Percentiles rank a stretch among this genome's conserved stretches.
These are phyloP conservation scores for Dicrurus megarhynchus DNA, from an alignment of 2,113 vertebrate species.

Conservation along the genomic window DNA sequence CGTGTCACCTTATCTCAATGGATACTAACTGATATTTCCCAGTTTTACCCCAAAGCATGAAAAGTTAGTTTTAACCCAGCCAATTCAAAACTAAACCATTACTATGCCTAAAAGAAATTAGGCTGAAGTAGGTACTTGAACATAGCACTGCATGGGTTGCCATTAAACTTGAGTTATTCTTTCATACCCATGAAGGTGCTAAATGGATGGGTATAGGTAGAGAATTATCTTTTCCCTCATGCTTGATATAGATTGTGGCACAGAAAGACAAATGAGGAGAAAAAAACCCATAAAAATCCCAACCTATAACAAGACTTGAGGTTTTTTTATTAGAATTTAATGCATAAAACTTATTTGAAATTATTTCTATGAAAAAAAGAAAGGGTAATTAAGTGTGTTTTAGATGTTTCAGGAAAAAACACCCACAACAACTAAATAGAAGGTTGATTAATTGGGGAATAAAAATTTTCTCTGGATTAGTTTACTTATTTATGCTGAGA, in stretches of 20 bases:
- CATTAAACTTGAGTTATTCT: background rate
- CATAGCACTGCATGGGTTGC: background rate
- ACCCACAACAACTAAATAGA: background rate
- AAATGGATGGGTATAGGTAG: background rate
- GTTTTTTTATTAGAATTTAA: background rate
- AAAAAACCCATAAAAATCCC: rapidly evolving
- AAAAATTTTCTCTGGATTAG: background rate
- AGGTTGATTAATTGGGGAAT: background rate
- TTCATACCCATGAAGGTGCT: background rate
- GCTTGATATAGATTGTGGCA: background rate
- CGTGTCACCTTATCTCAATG: background rate
- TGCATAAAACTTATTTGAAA: background rate
- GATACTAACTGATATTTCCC: background rate
- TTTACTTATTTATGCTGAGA: background rate
- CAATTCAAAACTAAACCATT: background rate
- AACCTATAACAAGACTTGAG: background rate
- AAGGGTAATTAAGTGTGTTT: background rate
- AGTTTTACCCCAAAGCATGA: background rate
- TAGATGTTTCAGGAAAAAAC: background rate
- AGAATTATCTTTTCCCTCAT: background rate
- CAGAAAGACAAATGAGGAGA: background rate
- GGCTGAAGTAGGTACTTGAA: background rate
- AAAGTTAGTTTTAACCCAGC: background rate
- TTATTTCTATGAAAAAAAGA: background rate
- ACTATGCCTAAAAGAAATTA: background rate